Evolutionary conservation across 2,113 vertebrate genomes (phyloP).

Genomic region (Stigmatopora nigra): DNA sequence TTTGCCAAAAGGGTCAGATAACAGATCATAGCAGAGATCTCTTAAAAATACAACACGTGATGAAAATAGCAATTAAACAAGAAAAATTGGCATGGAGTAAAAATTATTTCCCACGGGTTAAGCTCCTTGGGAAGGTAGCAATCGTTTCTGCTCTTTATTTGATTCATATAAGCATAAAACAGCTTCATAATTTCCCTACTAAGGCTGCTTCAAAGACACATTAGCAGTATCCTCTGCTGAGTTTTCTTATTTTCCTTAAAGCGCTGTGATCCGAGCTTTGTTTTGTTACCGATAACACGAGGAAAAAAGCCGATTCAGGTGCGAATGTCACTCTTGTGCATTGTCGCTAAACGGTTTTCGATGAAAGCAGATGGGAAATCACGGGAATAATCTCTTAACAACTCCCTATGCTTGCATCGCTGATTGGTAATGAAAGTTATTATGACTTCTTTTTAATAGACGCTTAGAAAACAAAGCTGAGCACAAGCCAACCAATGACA

Average conservation of each 20-base stretch:
- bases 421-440: slow-evolving; percentile 5
- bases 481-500: background rate
- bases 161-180: slow-evolving; percentile 21
- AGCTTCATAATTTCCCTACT: slow-evolving; percentile 16
- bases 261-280: slow-evolving; percentile 15
- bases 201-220: background rate
- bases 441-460: background rate
- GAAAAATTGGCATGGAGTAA: background rate
- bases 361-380: slow-evolving; percentile 15
- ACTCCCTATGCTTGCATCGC: slow-evolving; percentile 4
- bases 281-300: slow-evolving; percentile 25
- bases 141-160: slow-evolving; percentile 11
- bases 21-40: too few relatives aligned
- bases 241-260: slow-evolving; percentile 4
- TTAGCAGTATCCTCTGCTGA: slow-evolving; percentile 21
- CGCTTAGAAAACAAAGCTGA: background rate
- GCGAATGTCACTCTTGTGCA: slow-evolving; percentile 27
- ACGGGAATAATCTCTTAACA: slow-evolving; percentile 3
- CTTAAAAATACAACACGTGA: slow-evolving; percentile 18
- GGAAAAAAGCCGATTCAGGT: slow-evolving; percentile 22
- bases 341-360: slow-evolving; percentile 21
- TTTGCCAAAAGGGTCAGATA: too few relatives aligned
- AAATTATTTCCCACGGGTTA: background rate
- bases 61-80: background rate
- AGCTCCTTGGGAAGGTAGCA: background rate